Percentiles rank a stretch among this genome's conserved stretches.
Evolutionary conservation across 2,113 vertebrate genomes (phyloP).

Genomic region (Pygoscelis adeliae): DNA sequence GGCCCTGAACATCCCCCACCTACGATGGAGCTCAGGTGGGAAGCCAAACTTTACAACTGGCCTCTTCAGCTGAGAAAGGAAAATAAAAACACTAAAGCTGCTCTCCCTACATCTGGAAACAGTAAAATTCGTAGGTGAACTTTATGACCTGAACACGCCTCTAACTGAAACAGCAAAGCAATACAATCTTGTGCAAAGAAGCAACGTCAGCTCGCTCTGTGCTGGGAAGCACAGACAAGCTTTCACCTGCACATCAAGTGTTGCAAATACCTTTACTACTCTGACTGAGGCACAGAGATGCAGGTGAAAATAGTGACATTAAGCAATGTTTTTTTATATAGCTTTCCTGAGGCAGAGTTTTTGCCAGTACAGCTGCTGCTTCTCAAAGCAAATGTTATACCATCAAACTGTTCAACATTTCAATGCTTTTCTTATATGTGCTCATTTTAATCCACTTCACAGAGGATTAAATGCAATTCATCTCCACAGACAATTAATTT

Average conservation of each 20-base stretch:
- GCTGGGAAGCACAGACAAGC: not conserved
- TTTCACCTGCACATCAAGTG: not conserved
- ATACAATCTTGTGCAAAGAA: not conserved
- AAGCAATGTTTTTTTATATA: not conserved
- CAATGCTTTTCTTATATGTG: not conserved
- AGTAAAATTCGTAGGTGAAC: not conserved
- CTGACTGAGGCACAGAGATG: not conserved
- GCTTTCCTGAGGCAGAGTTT: not conserved
- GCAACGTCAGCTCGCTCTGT: accelerated
- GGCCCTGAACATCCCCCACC: not conserved
- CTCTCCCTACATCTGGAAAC: not conserved
- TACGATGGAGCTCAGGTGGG: accelerated
- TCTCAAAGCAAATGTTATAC: not conserved
- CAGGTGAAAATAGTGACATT: not conserved
- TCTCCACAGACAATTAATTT: not conserved
- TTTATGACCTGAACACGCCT: not conserved
- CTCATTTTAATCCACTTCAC: not conserved
- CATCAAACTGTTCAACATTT: not conserved
- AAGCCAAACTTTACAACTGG: not conserved
- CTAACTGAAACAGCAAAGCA: not conserved
- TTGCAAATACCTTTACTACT: not conserved
- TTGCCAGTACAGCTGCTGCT: not conserved
- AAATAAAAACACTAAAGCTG: not conserved
- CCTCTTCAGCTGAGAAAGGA: not conserved
- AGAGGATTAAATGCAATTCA: not conserved